Conservation (phyloP, 1,140 invertebrate genomes). For the Drosophila murphyi region DNA sequence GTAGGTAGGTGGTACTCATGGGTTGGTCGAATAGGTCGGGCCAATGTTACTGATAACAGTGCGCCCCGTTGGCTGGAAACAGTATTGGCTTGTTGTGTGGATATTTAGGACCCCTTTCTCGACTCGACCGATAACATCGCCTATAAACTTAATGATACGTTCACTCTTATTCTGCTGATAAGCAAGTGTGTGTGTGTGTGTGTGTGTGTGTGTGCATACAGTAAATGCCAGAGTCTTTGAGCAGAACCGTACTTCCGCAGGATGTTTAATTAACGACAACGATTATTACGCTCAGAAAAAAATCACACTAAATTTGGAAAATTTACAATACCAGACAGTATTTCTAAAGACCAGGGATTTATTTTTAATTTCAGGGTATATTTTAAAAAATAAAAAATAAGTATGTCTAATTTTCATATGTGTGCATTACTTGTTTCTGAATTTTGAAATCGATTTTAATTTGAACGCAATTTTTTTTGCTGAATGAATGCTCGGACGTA, state of each 20-base stretch:
- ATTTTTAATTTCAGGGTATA: too few relatives aligned
- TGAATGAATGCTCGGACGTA: too few relatives aligned
- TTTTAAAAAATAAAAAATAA: too few relatives aligned
- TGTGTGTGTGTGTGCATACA: too few relatives aligned
- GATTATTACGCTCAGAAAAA: too few relatives aligned
- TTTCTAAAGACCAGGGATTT: too few relatives aligned
- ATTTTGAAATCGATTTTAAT: too few relatives aligned
- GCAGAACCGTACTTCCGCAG: constrained; percentile 54
- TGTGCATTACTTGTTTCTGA: too few relatives aligned
- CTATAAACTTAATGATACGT: constrained; percentile 14
- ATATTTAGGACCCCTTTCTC: background rate
- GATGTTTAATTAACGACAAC: constrained; percentile 30
- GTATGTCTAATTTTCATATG: too few relatives aligned
- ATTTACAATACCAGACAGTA: too few relatives aligned
- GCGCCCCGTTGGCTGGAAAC: constrained; percentile 33
- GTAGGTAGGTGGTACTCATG: constrained; percentile 11
- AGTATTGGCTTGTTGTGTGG: background rate
- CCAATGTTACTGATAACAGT: constrained; percentile 60
- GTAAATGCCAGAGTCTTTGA: background rate
- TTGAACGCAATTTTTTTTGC: too few relatives aligned
- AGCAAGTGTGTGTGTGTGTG: background rate
- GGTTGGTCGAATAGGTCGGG: constrained; percentile 25
- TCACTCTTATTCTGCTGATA: constrained; percentile 34
- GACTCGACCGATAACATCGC: constrained; percentile 32
- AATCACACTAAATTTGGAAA: too few relatives aligned